A percentile compares a stretch with the other conserved stretches of the same genome.
Conservation (phyloP, 2,797 vertebrate genomes). For the Lacerta agilis region DNA sequence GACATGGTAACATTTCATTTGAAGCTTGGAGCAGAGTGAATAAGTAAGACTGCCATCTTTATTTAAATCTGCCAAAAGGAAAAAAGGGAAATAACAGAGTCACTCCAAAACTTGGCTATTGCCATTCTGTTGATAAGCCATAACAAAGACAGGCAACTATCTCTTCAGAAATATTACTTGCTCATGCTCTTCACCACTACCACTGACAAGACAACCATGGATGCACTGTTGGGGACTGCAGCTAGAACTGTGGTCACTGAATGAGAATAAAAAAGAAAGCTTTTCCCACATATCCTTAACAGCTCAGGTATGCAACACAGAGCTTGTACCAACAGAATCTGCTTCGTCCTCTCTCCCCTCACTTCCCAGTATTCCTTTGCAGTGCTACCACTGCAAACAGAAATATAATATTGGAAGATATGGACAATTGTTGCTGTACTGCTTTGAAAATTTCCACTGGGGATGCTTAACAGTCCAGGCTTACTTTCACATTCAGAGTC, state of each 20-base stretch:
- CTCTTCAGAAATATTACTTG: neutral
- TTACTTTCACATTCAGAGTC: constrained; percentile 13
- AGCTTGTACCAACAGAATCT: neutral
- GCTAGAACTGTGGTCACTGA: neutral
- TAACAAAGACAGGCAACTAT: neutral
- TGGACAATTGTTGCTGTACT: neutral
- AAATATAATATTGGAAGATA: constrained; percentile 9
- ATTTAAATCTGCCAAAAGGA: constrained; percentile 27
- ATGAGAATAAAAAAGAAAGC: neutral
- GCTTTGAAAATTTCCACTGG: neutral
- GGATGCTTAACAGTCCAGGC: neutral
- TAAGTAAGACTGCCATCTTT: neutral
- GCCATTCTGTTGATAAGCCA: neutral
- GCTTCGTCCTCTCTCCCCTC: neutral
- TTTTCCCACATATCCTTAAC: neutral
- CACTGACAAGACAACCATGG: neutral
- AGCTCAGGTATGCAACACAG: neutral
- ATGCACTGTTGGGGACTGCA: neutral
- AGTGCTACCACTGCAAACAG: neutral
- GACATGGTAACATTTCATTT: constrained; percentile 15
- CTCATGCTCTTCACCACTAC: neutral
- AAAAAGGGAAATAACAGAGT: neutral
- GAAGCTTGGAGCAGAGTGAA: neutral
- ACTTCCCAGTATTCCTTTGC: neutral
- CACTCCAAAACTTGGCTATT: neutral